Conservation (phyloP, 2,797 vertebrate genomes). For the Lacerta agilis region DNA sequence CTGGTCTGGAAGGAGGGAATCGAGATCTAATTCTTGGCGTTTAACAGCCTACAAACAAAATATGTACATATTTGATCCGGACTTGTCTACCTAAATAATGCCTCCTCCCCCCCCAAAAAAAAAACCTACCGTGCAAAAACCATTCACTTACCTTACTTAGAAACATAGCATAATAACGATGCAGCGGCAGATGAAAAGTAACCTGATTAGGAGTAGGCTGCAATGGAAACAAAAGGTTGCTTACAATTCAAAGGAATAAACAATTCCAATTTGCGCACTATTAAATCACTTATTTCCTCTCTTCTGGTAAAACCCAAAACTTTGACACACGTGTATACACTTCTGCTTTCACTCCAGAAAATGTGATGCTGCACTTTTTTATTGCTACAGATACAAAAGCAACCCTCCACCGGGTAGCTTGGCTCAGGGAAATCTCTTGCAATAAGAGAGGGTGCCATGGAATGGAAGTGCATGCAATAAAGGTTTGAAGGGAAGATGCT, state of each 20-base stretch:
- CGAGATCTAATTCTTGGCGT: constrained; percentile 96
- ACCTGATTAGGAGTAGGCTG: constrained; percentile 97
- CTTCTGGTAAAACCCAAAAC: background rate
- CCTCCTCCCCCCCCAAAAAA: background rate
- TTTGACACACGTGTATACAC: background rate
- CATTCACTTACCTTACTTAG: constrained; percentile 91
- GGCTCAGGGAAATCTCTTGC: background rate
- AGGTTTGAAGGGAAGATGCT: background rate
- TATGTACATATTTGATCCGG: constrained; percentile 26
- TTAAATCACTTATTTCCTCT: background rate
- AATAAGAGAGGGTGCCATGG: background rate
- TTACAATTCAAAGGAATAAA: constrained; percentile 3
- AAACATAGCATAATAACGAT: constrained; percentile 99
- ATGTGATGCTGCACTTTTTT: too few species aligned
- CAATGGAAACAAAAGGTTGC: constrained; percentile 60
- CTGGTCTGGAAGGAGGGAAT: constrained; percentile 96
- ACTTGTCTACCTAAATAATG: constrained; percentile 19
- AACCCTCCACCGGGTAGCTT: too few species aligned
- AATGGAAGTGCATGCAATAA: background rate
- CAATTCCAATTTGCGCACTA: background rate
- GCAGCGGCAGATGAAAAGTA: constrained; percentile 96
- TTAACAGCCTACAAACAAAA: constrained; percentile 88
- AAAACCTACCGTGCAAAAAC: background rate
- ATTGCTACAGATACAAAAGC: too few species aligned
- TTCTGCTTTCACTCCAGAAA: too few species aligned